Evolutionary conservation across 2,888 invertebrate species (phyloP), one percentile per base, ranked within the genome.

Genomic region (Noctua fimbriata): DNA sequence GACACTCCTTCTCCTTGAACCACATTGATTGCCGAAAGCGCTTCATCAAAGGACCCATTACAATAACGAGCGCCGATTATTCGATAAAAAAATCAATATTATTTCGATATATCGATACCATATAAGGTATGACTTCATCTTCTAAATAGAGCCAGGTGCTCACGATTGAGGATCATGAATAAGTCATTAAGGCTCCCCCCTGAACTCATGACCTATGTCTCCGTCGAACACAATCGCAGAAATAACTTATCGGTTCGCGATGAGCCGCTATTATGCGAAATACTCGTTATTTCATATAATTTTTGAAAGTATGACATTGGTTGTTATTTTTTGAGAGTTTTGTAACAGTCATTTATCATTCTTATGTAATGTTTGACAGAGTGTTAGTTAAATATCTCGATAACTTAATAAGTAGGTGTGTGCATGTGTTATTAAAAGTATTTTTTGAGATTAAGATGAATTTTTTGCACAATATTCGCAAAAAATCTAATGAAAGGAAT

Each of bases 101-200:
- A 79, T 77, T 82, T 76, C 87, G 81, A 84, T 87, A 77, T 72
- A 88, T 88, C 81, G 87, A 82, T 84, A 49, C 88, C 81, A 63
- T 87, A 82, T 73, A 87, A 66, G 87, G 81, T 71, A 88, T 83
- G 82, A 83, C 74, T 88, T 87, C 81, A 85, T 87, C 87, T 66
- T 85, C 79, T 85, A 87, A 85, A 79, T 83, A 85, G 87, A 85
- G 80, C 86, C 88, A 89, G 90, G 88, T 90, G 92, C 90, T 91
- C 92, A 93, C 92, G 92, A 92, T 85, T 82, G 87, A 88, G 85
- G 88, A 89, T 91, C 93, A 93, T 94, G 94, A 94, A 94, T 94
- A 94, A 94, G 94, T 94, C 94, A 94, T 94, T 94, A 94, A 93
- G 91, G 92, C 91, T 93, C 92, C 92, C 91, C 88, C 80, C 87